These are phyloP conservation scores for Diachrysia chrysitis DNA, from an alignment of 2,888 invertebrate species.

Conservation along the genomic window DNA sequence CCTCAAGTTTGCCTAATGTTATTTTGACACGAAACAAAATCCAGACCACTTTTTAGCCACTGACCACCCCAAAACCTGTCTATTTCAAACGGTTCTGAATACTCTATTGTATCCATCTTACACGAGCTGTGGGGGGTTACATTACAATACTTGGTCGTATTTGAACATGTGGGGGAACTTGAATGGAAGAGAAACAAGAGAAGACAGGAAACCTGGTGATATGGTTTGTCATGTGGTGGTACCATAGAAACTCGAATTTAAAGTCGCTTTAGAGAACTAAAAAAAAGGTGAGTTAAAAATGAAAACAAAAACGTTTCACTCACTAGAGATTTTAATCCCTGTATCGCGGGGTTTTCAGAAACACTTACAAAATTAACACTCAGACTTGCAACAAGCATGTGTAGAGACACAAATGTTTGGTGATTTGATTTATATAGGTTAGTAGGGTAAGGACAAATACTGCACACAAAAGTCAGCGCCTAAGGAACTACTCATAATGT, in stretches of 20 bases:
- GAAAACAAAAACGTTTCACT: too few species aligned
- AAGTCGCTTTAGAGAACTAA: background rate
- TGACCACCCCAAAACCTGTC: background rate
- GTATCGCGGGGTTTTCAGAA: too few species aligned
- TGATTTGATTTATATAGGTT: too few species aligned
- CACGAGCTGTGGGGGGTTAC: background rate
- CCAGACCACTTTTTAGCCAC: background rate
- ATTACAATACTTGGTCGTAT: constrained; percentile 38
- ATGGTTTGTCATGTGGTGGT: constrained; percentile 12
- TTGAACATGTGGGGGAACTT: constrained; percentile 23
- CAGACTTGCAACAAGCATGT: too few species aligned
- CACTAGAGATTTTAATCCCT: too few species aligned
- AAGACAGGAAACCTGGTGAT: constrained; percentile 47
- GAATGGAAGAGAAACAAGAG: constrained; percentile 50
- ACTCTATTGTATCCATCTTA: constrained; percentile 9
- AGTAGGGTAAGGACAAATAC: too few species aligned
- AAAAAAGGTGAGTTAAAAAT: too few species aligned
- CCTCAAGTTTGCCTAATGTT: too few species aligned
- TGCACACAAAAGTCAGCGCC: too few species aligned
- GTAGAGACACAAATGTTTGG: too few species aligned
- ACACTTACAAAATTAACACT: too few species aligned
- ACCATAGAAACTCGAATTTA: constrained; percentile 42
- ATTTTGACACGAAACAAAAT: background rate
- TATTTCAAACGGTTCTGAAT: background rate
- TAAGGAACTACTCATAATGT: too few species aligned